Percentiles rank a stretch among this genome's conserved stretches.
These are phyloP conservation scores for Diarsia dahlii DNA, from an alignment of 2,888 invertebrate genomes.

Conservation along the genomic window DNA sequence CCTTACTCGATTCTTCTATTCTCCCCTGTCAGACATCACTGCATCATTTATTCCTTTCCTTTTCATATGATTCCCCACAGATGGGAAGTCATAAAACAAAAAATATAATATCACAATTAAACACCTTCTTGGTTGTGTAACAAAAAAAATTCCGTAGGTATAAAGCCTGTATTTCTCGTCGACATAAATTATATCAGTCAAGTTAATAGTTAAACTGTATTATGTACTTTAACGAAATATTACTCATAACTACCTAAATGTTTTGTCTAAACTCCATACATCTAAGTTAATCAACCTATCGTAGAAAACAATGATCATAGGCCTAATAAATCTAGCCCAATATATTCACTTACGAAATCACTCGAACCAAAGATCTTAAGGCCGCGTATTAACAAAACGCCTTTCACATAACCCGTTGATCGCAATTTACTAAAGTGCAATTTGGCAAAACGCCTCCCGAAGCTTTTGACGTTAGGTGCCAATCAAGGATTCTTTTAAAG, in stretches of 20 bases:
- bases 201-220: too few relatives aligned
- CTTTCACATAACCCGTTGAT: slow-evolving; percentile 55
- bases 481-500: slow-evolving; percentile 65
- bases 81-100: too few relatives aligned
- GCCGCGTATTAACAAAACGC: slow-evolving; percentile 62
- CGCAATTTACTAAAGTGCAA: slow-evolving; percentile 77
- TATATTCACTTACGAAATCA: slow-evolving; percentile 42
- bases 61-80: too few relatives aligned
- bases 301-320: slow-evolving; percentile 29
- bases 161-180: too few relatives aligned
- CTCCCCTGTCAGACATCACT: too few relatives aligned
- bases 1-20: too few relatives aligned
- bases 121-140: too few relatives aligned
- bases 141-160: too few relatives aligned
- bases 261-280: neutral
- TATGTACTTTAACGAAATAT: neutral
- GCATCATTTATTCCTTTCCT: too few relatives aligned
- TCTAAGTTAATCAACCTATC: neutral
- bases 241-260: neutral
- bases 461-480: slow-evolving; percentile 66
- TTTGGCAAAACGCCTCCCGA: slow-evolving; percentile 68
- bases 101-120: neutral
- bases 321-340: slow-evolving; percentile 33
- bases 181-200: too few relatives aligned
- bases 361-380: slow-evolving; percentile 1